A percentile compares a stretch with the other conserved stretches of the same genome.
Evolutionary conservation across 2,113 vertebrate genomes (phyloP).

Genomic region (Chascanopsetta lugubris): DNA sequence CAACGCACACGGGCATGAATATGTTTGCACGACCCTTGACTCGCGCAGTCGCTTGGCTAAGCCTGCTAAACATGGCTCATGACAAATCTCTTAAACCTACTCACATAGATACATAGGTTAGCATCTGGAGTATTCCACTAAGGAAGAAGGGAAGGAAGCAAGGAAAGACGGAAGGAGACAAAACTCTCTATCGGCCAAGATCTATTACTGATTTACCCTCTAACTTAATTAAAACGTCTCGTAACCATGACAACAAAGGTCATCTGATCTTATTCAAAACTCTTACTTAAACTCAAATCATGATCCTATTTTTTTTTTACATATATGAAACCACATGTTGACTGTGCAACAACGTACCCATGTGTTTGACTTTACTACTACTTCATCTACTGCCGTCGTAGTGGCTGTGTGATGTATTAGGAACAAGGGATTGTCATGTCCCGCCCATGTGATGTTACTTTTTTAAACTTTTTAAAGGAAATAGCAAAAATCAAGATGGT

Average conservation of each 20-base stretch:
- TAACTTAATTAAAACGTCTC: too few species aligned
- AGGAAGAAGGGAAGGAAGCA: background rate
- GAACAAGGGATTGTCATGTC: too few species aligned
- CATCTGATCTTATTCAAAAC: too few species aligned
- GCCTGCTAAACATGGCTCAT: conserved; percentile 41
- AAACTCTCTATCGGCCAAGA: background rate
- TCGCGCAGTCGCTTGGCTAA: conserved; percentile 35
- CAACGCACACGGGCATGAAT: conserved; percentile 9
- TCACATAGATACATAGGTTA: conserved; percentile 18
- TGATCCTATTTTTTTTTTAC: too few species aligned
- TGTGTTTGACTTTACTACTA: too few species aligned
- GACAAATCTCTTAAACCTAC: conserved; percentile 61
- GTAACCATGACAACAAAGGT: background rate
- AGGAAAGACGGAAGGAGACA: background rate
- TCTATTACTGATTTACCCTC: background rate
- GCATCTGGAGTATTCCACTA: conserved; percentile 44
- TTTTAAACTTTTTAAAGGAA: too few species aligned
- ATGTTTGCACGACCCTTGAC: conserved; percentile 47
- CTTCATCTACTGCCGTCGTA: too few species aligned
- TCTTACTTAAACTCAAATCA: background rate
- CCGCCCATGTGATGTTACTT: too few species aligned
- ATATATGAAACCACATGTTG: background rate
- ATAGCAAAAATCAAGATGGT: background rate
- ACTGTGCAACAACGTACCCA: background rate
- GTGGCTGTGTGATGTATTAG: too few species aligned